Evolutionary conservation across 2,797 vertebrate species (phyloP).

Genomic region (Falco columbarius): DNA sequence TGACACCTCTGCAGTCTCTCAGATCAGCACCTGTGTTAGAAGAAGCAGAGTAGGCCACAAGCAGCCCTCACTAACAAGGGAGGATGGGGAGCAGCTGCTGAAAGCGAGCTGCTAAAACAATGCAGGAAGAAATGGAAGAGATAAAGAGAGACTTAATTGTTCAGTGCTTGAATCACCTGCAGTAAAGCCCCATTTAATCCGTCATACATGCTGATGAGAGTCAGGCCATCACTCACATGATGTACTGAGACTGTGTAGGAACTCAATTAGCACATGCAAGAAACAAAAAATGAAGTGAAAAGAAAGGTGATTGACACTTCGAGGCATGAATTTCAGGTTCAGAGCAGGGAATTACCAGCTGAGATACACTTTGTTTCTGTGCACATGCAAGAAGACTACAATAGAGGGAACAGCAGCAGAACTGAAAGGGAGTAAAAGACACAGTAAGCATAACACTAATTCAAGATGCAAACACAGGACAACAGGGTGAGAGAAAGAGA

Average conservation of each 20-base stretch:
- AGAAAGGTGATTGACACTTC: not conserved
- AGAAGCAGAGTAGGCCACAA: not conserved
- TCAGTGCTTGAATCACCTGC: not conserved
- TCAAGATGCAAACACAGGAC: not conserved
- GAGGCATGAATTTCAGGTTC: not conserved
- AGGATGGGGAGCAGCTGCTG: not conserved
- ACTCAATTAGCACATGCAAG: not conserved
- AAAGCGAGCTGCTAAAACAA: not conserved
- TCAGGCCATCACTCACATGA: not conserved
- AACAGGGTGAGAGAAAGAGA: not conserved
- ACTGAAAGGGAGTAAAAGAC: not conserved
- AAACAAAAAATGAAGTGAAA: not conserved
- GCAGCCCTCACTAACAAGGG: not conserved
- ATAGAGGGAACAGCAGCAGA: not conserved
- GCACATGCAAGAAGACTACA: not conserved
- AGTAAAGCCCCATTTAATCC: not conserved
- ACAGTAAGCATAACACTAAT: not conserved
- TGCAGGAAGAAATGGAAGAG: not conserved
- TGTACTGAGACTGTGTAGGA: not conserved
- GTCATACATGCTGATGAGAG: not conserved
- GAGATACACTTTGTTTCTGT: not conserved
- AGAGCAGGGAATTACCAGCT: not conserved
- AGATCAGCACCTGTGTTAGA: rapidly evolving
- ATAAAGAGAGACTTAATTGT: not conserved
- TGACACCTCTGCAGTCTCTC: not conserved